Evolutionary conservation across 2,888 invertebrate species (phyloP), one percentile per base, ranked within the genome.

Genomic region (Chrysolina oricalcia): DNA sequence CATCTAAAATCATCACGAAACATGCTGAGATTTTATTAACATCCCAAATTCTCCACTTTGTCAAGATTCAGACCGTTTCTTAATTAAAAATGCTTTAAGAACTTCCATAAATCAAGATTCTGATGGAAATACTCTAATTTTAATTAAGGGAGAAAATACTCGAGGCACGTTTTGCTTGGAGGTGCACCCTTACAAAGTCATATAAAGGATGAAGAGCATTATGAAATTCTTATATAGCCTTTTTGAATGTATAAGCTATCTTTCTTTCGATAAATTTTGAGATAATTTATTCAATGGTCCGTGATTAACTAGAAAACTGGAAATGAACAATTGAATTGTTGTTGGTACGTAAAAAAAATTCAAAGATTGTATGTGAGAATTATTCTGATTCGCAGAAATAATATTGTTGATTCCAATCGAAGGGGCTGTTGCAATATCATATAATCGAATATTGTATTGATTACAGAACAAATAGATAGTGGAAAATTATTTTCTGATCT

Each of bases 11-110:
- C 21, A 19, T 17, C 21, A 19, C 15, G 35, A 11, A 50, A 48
- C 41, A 62, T 68, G 67, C 50, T 63, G 50, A 68, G 46, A 72
- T 43, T 19, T 68, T 63, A 68, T 68, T 68, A 68, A 63, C 41
- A 23, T 53, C 68, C 40, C 15, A 73, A 63, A 73, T 63, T 73
- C 63, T 48, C 50, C 40, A 46, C 13, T 40, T 35, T 68, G 62
- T 63, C 64, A 46, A 15, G 19, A 40, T 11, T 9, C 17, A 48
- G 48, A 46, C 23, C 43, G 11, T n/a, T n/a, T 73, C 71, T 72
- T 75, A 75, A 75, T 75, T 75, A 72, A 75, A 75, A 72, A 75
- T 75, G 75, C 75, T 75, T 72, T 63, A 50, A 56, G 50, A 75
- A 72, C 72, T 75, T 50, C 59, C 72, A 72, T 75, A 75, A 75